Evolutionary conservation across 2,113 vertebrate genomes (phyloP).

Genomic region (Lota lota): DNA sequence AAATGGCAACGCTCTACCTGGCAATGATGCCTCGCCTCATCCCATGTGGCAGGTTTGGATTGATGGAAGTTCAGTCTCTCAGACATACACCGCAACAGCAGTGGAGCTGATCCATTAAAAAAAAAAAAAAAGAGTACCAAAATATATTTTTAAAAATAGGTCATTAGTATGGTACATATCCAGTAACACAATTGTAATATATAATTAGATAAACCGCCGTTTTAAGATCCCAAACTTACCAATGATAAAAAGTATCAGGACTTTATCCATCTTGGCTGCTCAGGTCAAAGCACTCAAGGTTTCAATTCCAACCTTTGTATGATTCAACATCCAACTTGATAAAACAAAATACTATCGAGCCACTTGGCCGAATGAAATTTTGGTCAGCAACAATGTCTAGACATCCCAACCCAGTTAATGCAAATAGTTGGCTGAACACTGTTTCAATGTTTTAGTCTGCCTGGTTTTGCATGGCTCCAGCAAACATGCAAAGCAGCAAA

Average conservation of each 20-base stretch:
- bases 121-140: neutral
- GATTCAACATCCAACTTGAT: too few relatives aligned
- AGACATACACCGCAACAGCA: constrained; percentile 2
- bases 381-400: too few relatives aligned
- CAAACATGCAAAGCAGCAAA: constrained; percentile 27
- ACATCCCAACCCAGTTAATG: too few relatives aligned
- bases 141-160: neutral
- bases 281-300: neutral
- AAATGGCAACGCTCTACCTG: constrained; percentile 25
- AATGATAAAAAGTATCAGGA: neutral
- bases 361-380: too few relatives aligned
- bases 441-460: neutral
- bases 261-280: neutral
- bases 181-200: neutral
- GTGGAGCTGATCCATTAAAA: constrained; percentile 27
- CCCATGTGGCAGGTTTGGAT: constrained; percentile 20
- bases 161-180: neutral
- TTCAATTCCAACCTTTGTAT: neutral
- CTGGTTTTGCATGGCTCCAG: constrained; percentile 20
- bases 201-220: neutral
- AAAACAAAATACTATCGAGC: too few relatives aligned
- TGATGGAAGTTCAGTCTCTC: constrained; percentile 39
- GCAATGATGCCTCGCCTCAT: constrained; percentile 48
- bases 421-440: neutral
- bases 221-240: neutral